phyloP scores from a whole-genome alignment of 2,113 vertebrate genomes.

The Cyprinus carpio region DNA sequence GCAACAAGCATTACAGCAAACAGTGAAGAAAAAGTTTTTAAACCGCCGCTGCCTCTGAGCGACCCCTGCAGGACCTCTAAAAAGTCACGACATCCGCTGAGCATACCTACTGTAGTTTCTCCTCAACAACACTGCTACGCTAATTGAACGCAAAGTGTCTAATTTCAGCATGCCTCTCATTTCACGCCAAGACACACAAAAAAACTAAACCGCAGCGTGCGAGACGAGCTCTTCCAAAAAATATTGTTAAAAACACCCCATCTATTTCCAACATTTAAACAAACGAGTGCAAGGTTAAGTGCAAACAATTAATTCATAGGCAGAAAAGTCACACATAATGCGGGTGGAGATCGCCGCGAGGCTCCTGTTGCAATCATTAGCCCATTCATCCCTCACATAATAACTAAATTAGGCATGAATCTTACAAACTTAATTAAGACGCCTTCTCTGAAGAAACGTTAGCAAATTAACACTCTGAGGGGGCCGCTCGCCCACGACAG shows the following conservation, averaged over 20 bases:
- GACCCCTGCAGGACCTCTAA: not conserved
- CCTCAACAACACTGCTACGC: not conserved
- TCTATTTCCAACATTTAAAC: slow-evolving; percentile 62
- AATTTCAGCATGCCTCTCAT: slow-evolving; percentile 24
- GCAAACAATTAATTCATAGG: slow-evolving; percentile 64
- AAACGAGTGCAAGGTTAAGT: slow-evolving; percentile 62
- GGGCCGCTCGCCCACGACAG: slow-evolving; percentile 51
- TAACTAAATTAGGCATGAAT: slow-evolving; percentile 77
- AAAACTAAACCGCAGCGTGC: slow-evolving; percentile 3
- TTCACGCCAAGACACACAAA: slow-evolving; percentile 1
- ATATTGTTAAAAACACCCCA: slow-evolving; percentile 20
- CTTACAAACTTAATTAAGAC: slow-evolving; percentile 75
- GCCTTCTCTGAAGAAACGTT: slow-evolving; percentile 69
- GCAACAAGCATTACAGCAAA: not conserved
- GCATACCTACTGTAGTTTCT: not conserved
- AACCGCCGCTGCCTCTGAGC: not conserved
- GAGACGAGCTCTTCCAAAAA: slow-evolving; percentile 40
- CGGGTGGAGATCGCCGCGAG: slow-evolving; percentile 58
- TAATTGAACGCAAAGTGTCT: slow-evolving; percentile 31
- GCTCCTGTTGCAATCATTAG: slow-evolving; percentile 68
- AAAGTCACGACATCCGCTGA: not conserved
- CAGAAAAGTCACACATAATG: slow-evolving; percentile 51
- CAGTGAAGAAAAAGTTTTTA: not conserved
- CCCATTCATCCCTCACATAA: slow-evolving; percentile 67
- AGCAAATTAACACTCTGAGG: slow-evolving; percentile 74